These are phyloP conservation scores for Pseudachorutes palmiensis DNA, from an alignment of 1,140 invertebrate species.

Conservation along the genomic window DNA sequence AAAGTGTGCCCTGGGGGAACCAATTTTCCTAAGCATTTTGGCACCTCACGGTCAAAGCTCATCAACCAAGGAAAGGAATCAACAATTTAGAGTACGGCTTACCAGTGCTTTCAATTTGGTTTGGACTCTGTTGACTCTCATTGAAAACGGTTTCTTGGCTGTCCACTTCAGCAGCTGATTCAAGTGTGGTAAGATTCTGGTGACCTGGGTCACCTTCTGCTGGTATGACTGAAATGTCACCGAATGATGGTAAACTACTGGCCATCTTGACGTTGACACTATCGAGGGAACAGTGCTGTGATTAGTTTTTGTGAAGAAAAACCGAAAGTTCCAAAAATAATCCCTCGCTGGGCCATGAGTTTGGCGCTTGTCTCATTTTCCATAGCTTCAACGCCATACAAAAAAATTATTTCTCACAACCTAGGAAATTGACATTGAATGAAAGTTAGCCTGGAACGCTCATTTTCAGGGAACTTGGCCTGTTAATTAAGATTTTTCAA, in stretches of 20 bases:
- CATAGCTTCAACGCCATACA: no score
- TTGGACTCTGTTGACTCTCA: background rate
- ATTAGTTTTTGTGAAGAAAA: background rate
- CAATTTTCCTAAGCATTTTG: background rate
- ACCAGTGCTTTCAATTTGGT: background rate
- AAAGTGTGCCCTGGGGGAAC: background rate
- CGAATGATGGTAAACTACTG: background rate
- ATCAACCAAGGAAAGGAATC: background rate
- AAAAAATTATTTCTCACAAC: no score
- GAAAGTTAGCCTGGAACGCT: no score
- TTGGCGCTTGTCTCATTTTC: no score
- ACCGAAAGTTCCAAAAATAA: background rate
- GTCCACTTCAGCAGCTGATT: background rate
- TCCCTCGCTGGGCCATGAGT: background rate
- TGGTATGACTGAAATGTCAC: background rate
- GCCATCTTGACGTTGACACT: background rate
- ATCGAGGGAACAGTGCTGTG: no score
- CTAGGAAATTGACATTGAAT: no score
- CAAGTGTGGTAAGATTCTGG: background rate
- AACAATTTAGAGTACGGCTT: background rate
- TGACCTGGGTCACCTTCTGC: background rate
- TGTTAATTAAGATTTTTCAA: no score
- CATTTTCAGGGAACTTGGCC: no score
- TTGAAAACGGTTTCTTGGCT: background rate
- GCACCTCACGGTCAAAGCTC: background rate